These are phyloP conservation scores for Marcusenius ussheri DNA, from an alignment of 2,113 vertebrate species.

Conservation along the genomic window DNA sequence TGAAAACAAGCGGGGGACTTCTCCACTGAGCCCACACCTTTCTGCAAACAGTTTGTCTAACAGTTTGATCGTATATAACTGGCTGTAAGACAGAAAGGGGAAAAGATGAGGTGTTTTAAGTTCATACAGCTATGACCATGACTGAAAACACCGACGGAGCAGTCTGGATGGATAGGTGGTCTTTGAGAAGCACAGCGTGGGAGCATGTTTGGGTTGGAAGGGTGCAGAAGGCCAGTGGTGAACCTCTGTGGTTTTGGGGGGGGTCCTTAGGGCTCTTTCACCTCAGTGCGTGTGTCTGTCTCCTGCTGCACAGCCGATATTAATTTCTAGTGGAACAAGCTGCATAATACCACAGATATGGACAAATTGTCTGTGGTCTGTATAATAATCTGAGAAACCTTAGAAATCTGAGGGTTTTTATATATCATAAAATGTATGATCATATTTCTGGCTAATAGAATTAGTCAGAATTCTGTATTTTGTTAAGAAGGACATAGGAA, in stretches of 20 bases:
- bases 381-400: neutral
- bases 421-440: neutral
- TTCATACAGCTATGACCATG: neutral
- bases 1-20: neutral
- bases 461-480: neutral
- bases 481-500: neutral
- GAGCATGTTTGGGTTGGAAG: constrained; percentile 30
- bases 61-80: too few relatives aligned
- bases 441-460: neutral
- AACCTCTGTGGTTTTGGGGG: neutral
- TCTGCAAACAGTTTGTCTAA: too few relatives aligned
- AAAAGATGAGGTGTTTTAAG: neutral
- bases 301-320: constrained; percentile 69
- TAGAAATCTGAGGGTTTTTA: neutral
- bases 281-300: constrained; percentile 11
- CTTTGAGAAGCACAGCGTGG: constrained; percentile 20
- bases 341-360: constrained; percentile 44
- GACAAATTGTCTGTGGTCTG: neutral
- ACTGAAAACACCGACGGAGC: neutral
- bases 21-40: neutral
- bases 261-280: neutral
- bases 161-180: neutral
- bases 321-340: constrained; percentile 86
- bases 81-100: neutral
- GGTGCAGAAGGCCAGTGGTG: neutral